Evolutionary conservation across 2,888 invertebrate species (phyloP), one percentile per base, ranked within the genome.

Genomic region (Podotricha telesiphe): DNA sequence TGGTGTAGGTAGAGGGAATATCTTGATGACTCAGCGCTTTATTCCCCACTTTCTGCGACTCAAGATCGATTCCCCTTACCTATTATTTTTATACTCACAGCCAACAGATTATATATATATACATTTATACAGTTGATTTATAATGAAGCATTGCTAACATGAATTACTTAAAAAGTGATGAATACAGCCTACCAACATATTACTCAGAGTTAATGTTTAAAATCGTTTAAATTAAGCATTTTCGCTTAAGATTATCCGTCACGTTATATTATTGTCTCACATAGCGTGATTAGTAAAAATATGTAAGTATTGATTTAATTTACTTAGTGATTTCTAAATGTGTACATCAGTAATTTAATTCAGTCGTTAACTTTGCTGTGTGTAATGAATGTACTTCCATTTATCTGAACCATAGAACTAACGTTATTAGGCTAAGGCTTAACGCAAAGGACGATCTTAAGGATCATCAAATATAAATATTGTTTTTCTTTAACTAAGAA

Each of bases 201-300:
- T n/a, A n/a, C n/a, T n/a, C n/a, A n/a, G n/a, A n/a, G n/a, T 28
- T 28, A 28, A 55, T 34, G 34, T n/a, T 17, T 17, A 17, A 17
- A 55, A 55, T 5, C 4, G 10, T 34, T 17, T 34, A 37, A 34
- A 20, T 55, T 17, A 55, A 17, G 17, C 13, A 55, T 55, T 55
- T 55, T 17, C 34, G 17, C 55, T 17, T 55, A 34, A 55, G 55
- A 55, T 55, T 34, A 55, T 55, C 53, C 53, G 53, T 55, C 55
- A 17, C 34, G 34, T 34, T 34, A 55, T 4, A 34, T 17, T 55
- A 55, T 45, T 45, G 22, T 5, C 45, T n/a, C 10, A 15, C 4
- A 45, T 59, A 59, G 59, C 59, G 45, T 45, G 59, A 28, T 28
- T 45, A 4, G n/a, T 59, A 45, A 45, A 59, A 45, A 42, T 59